Conservation (phyloP, 1,140 invertebrate species). For the Drosophila santomea region DNA sequence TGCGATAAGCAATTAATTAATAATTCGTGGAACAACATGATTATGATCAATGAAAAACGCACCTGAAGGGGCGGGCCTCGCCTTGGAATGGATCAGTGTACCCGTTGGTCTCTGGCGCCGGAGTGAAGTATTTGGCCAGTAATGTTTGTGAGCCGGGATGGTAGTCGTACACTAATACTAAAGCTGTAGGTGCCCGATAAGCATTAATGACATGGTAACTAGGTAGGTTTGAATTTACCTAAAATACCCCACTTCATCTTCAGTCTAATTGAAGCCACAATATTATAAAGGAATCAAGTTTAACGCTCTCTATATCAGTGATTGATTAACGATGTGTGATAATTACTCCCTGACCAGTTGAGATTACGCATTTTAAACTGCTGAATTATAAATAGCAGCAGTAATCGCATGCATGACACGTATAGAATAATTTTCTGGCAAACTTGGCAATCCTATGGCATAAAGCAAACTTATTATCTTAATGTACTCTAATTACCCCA, state of each 20-base stretch:
- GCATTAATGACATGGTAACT: conserved; percentile 5
- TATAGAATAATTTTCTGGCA: neutral
- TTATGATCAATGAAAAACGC: neutral
- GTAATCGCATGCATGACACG: neutral
- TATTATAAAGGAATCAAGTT: neutral
- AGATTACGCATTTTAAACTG: neutral
- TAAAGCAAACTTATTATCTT: neutral
- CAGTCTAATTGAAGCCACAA: neutral
- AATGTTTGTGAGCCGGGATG: conserved; percentile 95
- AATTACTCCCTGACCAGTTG: neutral
- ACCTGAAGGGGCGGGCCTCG: conserved; percentile 90
- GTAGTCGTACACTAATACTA: conserved; percentile 98
- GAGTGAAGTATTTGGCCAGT: conserved; percentile 93
- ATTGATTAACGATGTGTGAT: neutral
- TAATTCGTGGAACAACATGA: neutral
- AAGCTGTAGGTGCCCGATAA: conserved; percentile 87
- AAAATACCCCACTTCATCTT: neutral
- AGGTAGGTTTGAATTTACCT: neutral
- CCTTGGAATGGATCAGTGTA: conserved; percentile 93
- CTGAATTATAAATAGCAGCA: neutral
- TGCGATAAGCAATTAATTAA: conserved; percentile 61
- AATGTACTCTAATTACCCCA: neutral
- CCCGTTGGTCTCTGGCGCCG: conserved; percentile 88
- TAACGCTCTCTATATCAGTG: conserved; percentile 1
- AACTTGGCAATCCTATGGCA: neutral